These are phyloP conservation scores for Poecilus cupreus DNA, from an alignment of 2,888 invertebrate genomes.

Conservation along the genomic window DNA sequence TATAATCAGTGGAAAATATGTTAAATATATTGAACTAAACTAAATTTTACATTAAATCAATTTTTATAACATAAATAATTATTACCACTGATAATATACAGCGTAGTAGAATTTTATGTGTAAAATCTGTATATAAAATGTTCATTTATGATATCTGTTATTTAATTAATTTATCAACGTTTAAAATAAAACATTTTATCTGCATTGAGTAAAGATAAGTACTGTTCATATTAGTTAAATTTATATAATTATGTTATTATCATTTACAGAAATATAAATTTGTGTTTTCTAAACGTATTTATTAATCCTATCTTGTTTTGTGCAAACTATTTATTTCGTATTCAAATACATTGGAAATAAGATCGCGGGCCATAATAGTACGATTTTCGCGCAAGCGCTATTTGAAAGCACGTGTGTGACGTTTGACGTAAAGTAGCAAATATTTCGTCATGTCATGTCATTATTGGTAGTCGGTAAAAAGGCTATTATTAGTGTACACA, in stretches of 20 bases:
- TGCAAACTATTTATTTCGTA: background rate
- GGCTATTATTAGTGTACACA: constrained; percentile 27
- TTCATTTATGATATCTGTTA: constrained; percentile 2
- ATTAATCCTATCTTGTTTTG: too few relatives aligned
- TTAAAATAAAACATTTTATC: background rate
- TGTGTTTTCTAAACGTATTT: constrained; percentile 35
- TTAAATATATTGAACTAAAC: background rate
- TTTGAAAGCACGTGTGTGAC: constrained; percentile 37
- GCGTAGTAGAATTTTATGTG: constrained; percentile 21
- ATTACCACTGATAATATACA: constrained; percentile 34
- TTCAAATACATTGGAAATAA: background rate
- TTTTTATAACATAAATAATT: constrained; percentile 11
- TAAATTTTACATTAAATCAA: constrained; percentile 3
- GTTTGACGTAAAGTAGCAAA: constrained; percentile 22
- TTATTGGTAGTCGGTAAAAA: constrained; percentile 6
- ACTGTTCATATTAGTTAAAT: background rate
- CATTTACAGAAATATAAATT: constrained; percentile 31
- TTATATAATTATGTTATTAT: constrained; percentile 22
- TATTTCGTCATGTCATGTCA: constrained; percentile 49
- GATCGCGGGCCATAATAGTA: background rate
- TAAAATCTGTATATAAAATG: constrained; percentile 7
- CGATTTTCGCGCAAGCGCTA: background rate
- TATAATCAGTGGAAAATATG: constrained; percentile 31
- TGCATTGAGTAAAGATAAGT: background rate
- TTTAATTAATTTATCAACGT: background rate